phyloP scores from a whole-genome alignment of 2,797 vertebrate genomes.

The Bucorvus abyssinicus region DNA sequence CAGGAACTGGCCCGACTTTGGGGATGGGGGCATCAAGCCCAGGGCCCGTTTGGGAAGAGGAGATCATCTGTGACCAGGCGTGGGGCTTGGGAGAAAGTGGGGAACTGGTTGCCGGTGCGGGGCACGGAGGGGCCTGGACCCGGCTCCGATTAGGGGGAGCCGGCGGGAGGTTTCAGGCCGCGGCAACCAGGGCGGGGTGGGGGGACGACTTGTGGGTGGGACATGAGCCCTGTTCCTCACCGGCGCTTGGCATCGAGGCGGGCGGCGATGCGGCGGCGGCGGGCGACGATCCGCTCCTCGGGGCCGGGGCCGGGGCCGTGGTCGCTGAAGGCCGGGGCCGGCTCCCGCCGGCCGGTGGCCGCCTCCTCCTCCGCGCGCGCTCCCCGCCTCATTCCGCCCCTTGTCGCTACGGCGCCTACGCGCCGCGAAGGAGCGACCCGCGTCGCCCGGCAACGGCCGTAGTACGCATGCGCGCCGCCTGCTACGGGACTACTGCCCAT shows the following conservation, averaged over 20 bases:
- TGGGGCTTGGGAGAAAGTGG: neutral
- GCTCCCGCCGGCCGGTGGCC: neutral
- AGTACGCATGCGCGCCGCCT: too few relatives aligned
- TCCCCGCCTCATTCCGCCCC: neutral
- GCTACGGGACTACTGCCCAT: too few relatives aligned
- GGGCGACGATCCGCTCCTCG: slow-evolving; percentile 75
- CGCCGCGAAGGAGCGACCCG: too few relatives aligned
- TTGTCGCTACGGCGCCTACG: too few relatives aligned
- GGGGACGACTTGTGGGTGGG: too few relatives aligned
- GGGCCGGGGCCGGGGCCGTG: neutral
- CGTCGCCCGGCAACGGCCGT: neutral
- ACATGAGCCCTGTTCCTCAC: slow-evolving; percentile 34
- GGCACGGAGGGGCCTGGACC: neutral
- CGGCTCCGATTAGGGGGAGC: neutral
- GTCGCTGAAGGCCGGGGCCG: neutral
- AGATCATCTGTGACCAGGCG: neutral
- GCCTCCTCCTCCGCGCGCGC: neutral
- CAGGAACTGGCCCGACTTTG: too few relatives aligned
- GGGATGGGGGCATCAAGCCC: neutral
- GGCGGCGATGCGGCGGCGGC: slow-evolving; percentile 72
- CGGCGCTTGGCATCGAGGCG: slow-evolving; percentile 68
- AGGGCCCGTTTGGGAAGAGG: accelerated
- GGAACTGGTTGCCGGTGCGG: accelerated
- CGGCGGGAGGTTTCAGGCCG: too few relatives aligned
- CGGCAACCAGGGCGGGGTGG: too few relatives aligned